These are phyloP conservation scores for Sus scrofa DNA, from an alignment of 2,113 vertebrate genomes.

Conservation along the genomic window DNA sequence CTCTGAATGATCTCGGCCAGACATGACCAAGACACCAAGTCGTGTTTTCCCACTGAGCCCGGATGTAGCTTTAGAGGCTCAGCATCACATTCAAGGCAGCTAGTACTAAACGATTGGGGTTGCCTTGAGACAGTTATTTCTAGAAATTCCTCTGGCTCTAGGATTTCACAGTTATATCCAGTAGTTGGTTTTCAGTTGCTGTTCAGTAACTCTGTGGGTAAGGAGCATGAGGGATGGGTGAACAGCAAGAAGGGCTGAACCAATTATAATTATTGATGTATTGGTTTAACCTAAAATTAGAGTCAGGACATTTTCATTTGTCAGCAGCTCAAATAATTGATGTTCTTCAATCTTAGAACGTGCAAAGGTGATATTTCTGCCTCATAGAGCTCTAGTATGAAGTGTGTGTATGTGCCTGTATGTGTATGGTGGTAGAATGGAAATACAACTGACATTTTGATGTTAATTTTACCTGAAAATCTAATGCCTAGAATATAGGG, in stretches of 20 bases:
- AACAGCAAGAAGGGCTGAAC: not conserved
- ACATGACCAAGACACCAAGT: not conserved
- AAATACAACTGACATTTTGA: not conserved
- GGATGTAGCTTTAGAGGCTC: not conserved
- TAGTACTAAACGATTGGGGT: not conserved
- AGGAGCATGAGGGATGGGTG: not conserved
- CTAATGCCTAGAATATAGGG: not conserved
- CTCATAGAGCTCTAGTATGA: not conserved
- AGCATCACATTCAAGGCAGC: not conserved
- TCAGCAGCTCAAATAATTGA: constrained; percentile 44
- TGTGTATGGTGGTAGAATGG: not conserved
- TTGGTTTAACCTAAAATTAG: constrained; percentile 21
- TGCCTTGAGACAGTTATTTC: not conserved
- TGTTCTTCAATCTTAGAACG: constrained; percentile 33
- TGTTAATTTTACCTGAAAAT: constrained; percentile 57
- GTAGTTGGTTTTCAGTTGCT: constrained; percentile 1
- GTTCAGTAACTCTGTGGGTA: not conserved
- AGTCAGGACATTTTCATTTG: constrained; percentile 48
- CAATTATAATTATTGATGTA: not conserved
- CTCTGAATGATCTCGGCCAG: not conserved
- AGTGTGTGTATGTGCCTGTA: not conserved
- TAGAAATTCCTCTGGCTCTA: not conserved
- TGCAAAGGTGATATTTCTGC: not conserved
- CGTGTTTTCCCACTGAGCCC: not conserved
- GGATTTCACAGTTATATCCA: not conserved